Percentiles rank a stretch among this genome's conserved stretches.
Conservation (phyloP, 1,140 invertebrate genomes). For the Meloidogyne hapla region DNA sequence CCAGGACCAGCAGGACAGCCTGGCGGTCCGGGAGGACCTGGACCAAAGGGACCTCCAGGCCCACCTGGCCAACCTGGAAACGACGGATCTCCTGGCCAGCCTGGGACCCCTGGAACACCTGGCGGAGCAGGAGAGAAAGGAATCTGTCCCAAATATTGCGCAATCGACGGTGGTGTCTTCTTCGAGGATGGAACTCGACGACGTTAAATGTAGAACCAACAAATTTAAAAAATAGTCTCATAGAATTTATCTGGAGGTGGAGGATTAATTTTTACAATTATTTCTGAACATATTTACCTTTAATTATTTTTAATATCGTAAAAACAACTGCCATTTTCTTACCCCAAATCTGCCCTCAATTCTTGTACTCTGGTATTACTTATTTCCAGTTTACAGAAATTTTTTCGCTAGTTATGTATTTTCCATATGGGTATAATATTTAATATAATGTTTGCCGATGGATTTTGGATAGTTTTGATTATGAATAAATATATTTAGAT, state of each 20-base stretch:
- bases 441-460: background rate
- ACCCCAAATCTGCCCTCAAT: background rate
- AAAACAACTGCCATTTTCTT: background rate
- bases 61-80: constrained; percentile 46
- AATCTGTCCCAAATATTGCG: constrained; percentile 62
- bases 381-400: too few relatives aligned
- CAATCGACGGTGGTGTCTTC: constrained; percentile 62
- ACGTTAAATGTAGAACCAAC: constrained; percentile 27
- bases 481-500: background rate
- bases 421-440: constrained; percentile 1
- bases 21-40: constrained; percentile 35
- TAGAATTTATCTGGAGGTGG: background rate
- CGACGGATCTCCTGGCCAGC: constrained; percentile 48
- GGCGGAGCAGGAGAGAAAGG: constrained; percentile 56
- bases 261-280: background rate
- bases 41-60: constrained; percentile 45
- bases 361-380: too few relatives aligned
- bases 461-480: background rate
- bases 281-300: background rate
- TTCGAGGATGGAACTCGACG: constrained; percentile 62
- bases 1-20: constrained; percentile 45
- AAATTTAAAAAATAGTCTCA: background rate
- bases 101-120: constrained; percentile 38
- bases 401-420: background rate
- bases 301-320: constrained; percentile 1